Evolutionary conservation across 2,888 invertebrate genomes (phyloP), one percentile per base, ranked within the genome.

Genomic region (Drosophila aldrichi): DNA sequence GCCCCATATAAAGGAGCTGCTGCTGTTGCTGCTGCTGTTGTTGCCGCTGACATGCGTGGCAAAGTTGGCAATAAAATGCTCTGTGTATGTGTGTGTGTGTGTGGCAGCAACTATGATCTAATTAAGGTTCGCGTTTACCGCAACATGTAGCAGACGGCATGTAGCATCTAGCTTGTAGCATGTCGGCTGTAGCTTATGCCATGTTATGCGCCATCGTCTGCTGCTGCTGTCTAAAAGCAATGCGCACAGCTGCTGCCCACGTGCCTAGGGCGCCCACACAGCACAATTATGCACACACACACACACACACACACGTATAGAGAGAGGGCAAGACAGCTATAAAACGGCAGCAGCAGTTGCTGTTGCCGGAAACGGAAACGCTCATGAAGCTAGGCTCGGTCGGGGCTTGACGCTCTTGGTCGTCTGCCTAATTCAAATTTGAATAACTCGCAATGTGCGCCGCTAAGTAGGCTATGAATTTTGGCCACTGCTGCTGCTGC

Each of bases 61-160:
- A 61, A 62, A 20, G 49, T 49, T 49, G 49, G 49, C 49, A 49
- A 49, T 49, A 49, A 49, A 49, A 36, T 36, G 36, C 52, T 52
- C 34, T 36, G 7, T 29, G 7, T 29, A 1, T 29, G 29, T 29
- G 48, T 48, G 18, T 51, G 54, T 44, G 16, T 44, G 44, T 44
- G 44, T 16, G 44, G 51, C 65, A 63, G 68, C 67, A 87, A 83
- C 89, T 84, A 89, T 89, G 90, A 89, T 84, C 85, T 84, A 84
- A 84, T 84, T 84, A 84, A 88, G 80, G 70, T 56, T 58, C 76
- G 68, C 79, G 56, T 38, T 70, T 67, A 56, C 71, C 83, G 64
- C 73, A 87, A 77, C 71, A 80, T 86, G 77, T 82, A 76, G 76
- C 80, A 63, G 16, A 29, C 41, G 22, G 51, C 70, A 64, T 43